A percentile compares a stretch with the other conserved stretches of the same genome.
Evolutionary conservation across 2,113 vertebrate genomes (phyloP).

Genomic region (Phainopepla nitens): DNA sequence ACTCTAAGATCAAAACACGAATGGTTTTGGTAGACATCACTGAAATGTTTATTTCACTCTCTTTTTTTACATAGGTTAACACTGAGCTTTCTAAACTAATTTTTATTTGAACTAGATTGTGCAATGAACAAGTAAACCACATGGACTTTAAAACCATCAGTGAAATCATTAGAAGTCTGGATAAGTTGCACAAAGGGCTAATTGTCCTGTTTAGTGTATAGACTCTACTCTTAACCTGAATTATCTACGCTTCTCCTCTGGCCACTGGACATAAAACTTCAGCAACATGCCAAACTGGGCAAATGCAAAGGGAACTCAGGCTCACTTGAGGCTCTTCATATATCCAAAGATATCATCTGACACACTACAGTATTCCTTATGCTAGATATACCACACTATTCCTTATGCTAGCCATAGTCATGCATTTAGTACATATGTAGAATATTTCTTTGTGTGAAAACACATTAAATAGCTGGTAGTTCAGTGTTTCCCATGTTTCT

Average conservation of each 20-base stretch:
- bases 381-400: neutral
- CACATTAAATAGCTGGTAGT: neutral
- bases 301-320: neutral
- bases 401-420: neutral
- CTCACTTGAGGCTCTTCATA: neutral
- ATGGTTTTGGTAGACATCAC: neutral
- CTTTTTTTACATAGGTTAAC: neutral
- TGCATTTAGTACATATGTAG: neutral
- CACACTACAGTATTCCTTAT: neutral
- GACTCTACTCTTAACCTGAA: neutral
- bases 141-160: neutral
- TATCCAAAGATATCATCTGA: neutral
- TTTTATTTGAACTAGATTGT: neutral
- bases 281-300: neutral
- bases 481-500: neutral
- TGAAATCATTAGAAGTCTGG: neutral
- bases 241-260: rapidly evolving
- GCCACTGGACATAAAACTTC: neutral
- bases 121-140: neutral
- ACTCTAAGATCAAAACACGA: neutral
- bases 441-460: neutral
- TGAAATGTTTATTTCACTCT: neutral
- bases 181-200: neutral
- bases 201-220: neutral
- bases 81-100: neutral